phyloP scores from a whole-genome alignment of 2,888 invertebrate genomes.

The Gastrophysa polygoni region DNA sequence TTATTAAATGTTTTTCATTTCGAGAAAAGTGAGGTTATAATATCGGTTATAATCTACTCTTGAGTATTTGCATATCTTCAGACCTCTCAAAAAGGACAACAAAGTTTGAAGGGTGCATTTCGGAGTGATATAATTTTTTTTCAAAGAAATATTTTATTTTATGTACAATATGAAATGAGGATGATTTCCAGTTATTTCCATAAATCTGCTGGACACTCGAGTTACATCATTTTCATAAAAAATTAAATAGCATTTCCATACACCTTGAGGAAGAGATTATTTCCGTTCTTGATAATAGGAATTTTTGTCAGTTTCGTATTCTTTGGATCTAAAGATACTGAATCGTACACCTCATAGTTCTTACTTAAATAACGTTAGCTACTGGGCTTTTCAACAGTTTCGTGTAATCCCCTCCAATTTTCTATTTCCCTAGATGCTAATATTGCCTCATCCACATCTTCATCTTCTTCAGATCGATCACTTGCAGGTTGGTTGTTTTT shows the following conservation, averaged over 20 bases:
- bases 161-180: too few relatives aligned
- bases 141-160: too few relatives aligned
- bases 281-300: background rate
- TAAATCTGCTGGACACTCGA: too few relatives aligned
- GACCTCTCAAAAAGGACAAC: too few relatives aligned
- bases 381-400: background rate
- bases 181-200: too few relatives aligned
- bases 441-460: background rate
- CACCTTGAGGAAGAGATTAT: background rate
- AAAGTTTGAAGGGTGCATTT: too few relatives aligned
- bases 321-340: background rate
- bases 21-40: too few relatives aligned
- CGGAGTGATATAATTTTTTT: too few relatives aligned
- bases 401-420: background rate
- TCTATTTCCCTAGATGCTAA: background rate
- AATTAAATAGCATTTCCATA: background rate
- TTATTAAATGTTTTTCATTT: too few relatives aligned
- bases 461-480: background rate
- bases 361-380: background rate
- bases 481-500: background rate
- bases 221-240: too few relatives aligned
- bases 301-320: slow-evolving; percentile 1
- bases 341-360: background rate
- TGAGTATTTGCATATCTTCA: too few relatives aligned
- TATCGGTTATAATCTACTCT: too few relatives aligned